phyloP scores from a whole-genome alignment of 2,797 vertebrate genomes.

The Dendrocincla tyrannina region DNA sequence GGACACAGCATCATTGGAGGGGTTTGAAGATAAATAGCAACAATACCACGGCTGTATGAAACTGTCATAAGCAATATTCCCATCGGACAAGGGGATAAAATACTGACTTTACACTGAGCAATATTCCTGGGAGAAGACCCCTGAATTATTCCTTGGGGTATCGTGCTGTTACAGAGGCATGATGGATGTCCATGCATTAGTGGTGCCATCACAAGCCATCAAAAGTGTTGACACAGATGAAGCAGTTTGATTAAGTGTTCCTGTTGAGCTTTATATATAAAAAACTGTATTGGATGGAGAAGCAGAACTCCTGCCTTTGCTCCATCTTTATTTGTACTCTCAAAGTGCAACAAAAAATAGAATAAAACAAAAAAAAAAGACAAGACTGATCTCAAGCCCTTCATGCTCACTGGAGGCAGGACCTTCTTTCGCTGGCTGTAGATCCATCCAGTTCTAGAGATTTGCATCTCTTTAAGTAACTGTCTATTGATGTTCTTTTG shows the following conservation, averaged over 20 bases:
- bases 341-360: not conserved
- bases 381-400: not conserved
- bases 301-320: not conserved
- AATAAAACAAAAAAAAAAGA: not conserved
- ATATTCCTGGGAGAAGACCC: slow-evolving; percentile 6
- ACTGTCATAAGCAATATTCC: slow-evolving; percentile 60
- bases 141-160: slow-evolving; percentile 46
- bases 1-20: not conserved
- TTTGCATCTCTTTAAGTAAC: not conserved
- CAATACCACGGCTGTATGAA: slow-evolving; percentile 58
- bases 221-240: not conserved
- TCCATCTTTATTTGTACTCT: not conserved
- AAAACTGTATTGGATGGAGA: not conserved
- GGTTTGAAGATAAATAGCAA: slow-evolving; percentile 63
- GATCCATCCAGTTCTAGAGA: not conserved
- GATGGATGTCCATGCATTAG: slow-evolving; percentile 49
- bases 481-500: not conserved
- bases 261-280: slow-evolving; percentile 14
- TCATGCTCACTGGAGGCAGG: not conserved
- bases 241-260: slow-evolving; percentile 9
- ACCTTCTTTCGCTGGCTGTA: not conserved
- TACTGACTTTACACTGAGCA: slow-evolving; percentile 23
- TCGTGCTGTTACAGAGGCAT: not conserved
- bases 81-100: slow-evolving; percentile 41
- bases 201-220: not conserved